These are phyloP conservation scores for Ochropleura leucogaster DNA, from an alignment of 2,888 invertebrate species.

Conservation along the genomic window DNA sequence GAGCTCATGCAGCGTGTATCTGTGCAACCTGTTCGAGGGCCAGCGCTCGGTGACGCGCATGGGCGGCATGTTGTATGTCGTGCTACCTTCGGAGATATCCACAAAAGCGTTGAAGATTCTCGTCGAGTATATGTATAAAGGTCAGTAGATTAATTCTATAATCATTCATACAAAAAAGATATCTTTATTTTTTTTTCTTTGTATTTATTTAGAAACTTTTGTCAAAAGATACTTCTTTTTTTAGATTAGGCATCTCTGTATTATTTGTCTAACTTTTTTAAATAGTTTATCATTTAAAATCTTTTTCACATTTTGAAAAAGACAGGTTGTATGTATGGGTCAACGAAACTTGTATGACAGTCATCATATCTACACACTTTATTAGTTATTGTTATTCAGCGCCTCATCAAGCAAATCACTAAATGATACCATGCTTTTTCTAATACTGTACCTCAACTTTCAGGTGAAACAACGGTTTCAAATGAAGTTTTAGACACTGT, in stretches of 20 bases:
- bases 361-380: not conserved
- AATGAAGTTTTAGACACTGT: slow-evolving; percentile 96
- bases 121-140: slow-evolving; percentile 96
- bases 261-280: not conserved
- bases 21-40: slow-evolving; percentile 86
- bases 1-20: slow-evolving; percentile 93
- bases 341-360: not conserved
- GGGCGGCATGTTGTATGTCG: slow-evolving; percentile 92
- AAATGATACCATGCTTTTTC: not conserved
- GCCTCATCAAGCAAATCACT: too few relatives aligned
- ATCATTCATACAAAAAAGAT: not conserved
- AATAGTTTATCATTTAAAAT: slow-evolving; percentile 4
- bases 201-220: not conserved
- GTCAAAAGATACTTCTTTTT: not conserved
- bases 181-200: not conserved
- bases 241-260: not conserved
- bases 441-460: slow-evolving; percentile 9
- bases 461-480: slow-evolving; percentile 95
- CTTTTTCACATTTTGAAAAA: not conserved
- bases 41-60: slow-evolving; percentile 85
- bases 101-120: slow-evolving; percentile 95
- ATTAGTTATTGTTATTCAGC: not conserved
- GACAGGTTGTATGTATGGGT: not conserved
- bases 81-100: slow-evolving; percentile 95
- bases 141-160: slow-evolving; percentile 71